These are phyloP conservation scores for Melanotaenia parkinsoni DNA, from an alignment of 2,797 vertebrate species.

Conservation along the genomic window DNA sequence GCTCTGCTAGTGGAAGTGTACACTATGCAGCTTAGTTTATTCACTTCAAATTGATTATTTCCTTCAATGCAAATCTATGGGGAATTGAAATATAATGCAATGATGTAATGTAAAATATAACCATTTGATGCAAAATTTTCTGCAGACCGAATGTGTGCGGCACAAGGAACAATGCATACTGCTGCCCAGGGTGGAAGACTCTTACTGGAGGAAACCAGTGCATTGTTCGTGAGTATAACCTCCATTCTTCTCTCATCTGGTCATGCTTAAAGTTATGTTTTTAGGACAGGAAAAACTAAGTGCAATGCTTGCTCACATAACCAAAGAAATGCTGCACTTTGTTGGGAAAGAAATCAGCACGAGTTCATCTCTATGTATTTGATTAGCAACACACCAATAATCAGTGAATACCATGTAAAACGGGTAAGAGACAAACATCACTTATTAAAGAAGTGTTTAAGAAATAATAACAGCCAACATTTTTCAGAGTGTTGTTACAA, in stretches of 20 bases:
- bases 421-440: no score
- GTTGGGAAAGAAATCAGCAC: neutral
- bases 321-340: neutral
- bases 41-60: neutral
- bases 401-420: no score
- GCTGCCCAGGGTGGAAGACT: slow-evolving; percentile 99
- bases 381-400: no score
- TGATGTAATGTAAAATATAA: slow-evolving; percentile 21
- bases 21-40: neutral
- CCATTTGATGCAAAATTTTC: slow-evolving; percentile 41
- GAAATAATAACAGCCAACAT: neutral
- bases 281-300: neutral
- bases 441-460: no score
- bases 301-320: neutral
- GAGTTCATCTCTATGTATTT: neutral
- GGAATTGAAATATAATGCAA: neutral
- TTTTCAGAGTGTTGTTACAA: no score
- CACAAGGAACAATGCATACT: slow-evolving; percentile 94
- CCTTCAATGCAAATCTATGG: no score
- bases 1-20: neutral
- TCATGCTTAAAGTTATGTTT: neutral
- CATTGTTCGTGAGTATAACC: slow-evolving; percentile 94
- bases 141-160: slow-evolving; percentile 96
- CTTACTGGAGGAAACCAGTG: slow-evolving; percentile 98
- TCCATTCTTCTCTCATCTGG: neutral